These are phyloP conservation scores for Eristalis arbustorum DNA, from an alignment of 2,888 invertebrate species.

Conservation along the genomic window DNA sequence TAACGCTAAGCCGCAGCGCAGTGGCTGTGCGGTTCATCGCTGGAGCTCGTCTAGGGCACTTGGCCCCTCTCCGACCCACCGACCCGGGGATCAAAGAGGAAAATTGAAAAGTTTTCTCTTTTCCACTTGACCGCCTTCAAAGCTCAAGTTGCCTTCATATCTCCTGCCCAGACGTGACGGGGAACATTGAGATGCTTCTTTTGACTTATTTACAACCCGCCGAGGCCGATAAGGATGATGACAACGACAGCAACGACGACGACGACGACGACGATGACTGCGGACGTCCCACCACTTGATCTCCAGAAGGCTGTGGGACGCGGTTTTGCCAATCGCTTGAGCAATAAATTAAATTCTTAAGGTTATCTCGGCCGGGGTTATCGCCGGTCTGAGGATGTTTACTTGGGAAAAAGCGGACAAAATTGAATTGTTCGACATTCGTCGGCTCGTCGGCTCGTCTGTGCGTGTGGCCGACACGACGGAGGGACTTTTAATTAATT, in stretches of 20 bases:
- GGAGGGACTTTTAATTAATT: slow-evolving; percentile 49
- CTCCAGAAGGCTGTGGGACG: neutral
- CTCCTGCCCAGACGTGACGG: slow-evolving; percentile 2
- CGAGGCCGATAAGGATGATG: slow-evolving; percentile 50
- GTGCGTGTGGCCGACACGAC: neutral
- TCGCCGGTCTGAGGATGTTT: neutral
- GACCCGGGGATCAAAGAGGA: slow-evolving; percentile 62
- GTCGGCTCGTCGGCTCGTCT: neutral
- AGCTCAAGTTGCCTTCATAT: slow-evolving; percentile 16
- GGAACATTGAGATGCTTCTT: slow-evolving; percentile 14
- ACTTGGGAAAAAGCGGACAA: neutral
- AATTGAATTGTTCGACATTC: neutral
- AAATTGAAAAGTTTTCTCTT: slow-evolving; percentile 63
- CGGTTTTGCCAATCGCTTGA: neutral
- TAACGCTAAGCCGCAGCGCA: slow-evolving; percentile 41
- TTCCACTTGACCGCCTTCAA: slow-evolving; percentile 68
- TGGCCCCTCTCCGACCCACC: neutral
- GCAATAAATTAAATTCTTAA: neutral
- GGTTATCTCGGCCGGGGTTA: neutral
- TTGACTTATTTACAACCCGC: slow-evolving; percentile 23
- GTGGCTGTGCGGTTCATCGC: slow-evolving; percentile 43
- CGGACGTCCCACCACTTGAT: neutral
- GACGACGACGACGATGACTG: neutral
- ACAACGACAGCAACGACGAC: neutral
- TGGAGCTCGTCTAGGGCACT: neutral